A percentile compares a stretch with the other conserved stretches of the same genome.
phyloP scores from a whole-genome alignment of 2,113 vertebrate genomes.

The Proteles cristata region DNA sequence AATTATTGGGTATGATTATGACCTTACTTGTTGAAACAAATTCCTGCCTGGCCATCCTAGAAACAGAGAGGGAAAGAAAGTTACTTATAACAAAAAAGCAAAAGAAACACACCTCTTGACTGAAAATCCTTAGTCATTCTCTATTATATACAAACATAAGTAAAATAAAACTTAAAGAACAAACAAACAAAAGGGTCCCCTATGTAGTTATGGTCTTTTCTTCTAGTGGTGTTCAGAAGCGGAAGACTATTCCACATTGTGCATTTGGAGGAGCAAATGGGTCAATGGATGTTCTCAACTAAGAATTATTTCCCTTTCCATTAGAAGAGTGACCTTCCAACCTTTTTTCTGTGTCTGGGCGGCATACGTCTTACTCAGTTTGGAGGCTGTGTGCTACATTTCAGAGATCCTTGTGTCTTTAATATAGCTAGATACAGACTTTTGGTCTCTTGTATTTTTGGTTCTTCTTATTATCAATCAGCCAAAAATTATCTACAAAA shows the following conservation, averaged over 20 bases:
- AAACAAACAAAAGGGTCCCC: not conserved
- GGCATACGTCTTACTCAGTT: not conserved
- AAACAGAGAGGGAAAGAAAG: not conserved
- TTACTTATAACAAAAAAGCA: not conserved
- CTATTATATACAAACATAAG: slow-evolving; percentile 13
- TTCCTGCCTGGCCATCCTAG: not conserved
- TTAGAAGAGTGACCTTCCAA: not conserved
- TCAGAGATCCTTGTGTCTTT: not conserved
- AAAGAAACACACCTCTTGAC: not conserved
- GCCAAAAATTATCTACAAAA: not conserved
- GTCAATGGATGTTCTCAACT: not conserved
- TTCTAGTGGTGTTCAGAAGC: not conserved
- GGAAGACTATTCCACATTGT: not conserved
- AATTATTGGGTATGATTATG: not conserved
- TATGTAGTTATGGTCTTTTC: not conserved
- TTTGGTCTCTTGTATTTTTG: slow-evolving; percentile 47
- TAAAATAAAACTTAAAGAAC: not conserved
- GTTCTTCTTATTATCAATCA: not conserved
- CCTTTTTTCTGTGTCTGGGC: not conserved
- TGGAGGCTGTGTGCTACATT: not conserved
- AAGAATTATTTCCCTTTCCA: not conserved
- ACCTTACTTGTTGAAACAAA: not conserved
- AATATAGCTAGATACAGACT: not conserved
- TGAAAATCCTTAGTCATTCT: not conserved
- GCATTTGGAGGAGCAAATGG: not conserved